Evolutionary conservation across 53 echinoderm and acorn worm genomes (phyloP).

Genomic region (Actinopyga echinites): DNA sequence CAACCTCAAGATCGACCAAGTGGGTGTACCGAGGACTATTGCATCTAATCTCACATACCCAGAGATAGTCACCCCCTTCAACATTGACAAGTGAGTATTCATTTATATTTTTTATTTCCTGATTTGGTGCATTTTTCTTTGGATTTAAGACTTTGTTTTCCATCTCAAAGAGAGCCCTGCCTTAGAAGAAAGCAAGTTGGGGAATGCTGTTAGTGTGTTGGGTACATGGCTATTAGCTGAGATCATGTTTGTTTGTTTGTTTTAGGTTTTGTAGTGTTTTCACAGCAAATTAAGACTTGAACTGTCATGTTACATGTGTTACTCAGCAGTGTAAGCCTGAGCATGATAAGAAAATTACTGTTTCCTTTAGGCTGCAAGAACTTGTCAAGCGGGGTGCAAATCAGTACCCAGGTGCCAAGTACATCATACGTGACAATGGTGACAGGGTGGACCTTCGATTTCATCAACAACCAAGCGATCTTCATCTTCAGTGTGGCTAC

Average conservation of each 20-base stretch:
- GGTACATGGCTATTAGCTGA: no score
- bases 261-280: no score
- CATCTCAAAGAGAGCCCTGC: no score
- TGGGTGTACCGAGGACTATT: slow-evolving; percentile 94
- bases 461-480: slow-evolving; percentile 89
- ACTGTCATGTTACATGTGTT: no score
- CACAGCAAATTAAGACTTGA: no score
- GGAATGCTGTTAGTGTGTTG: no score
- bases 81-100: slow-evolving; percentile 92
- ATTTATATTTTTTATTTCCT: background rate
- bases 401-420: slow-evolving; percentile 98
- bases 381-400: slow-evolving; percentile 88
- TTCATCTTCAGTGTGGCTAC: slow-evolving; percentile 98
- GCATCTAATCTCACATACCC: slow-evolving; percentile 95
- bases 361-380: slow-evolving; percentile 75
- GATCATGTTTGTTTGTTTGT: no score
- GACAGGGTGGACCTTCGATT: slow-evolving; percentile 94
- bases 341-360: background rate
- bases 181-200: no score
- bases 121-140: no score
- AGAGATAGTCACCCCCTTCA: slow-evolving; percentile 98
- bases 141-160: no score
- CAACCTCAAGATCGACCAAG: slow-evolving; percentile 94
- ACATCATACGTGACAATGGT: slow-evolving; percentile 97
- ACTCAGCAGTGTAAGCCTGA: no score